phyloP scores from a whole-genome alignment of 1,140 invertebrate species.

The Marisa cornuarietis region DNA sequence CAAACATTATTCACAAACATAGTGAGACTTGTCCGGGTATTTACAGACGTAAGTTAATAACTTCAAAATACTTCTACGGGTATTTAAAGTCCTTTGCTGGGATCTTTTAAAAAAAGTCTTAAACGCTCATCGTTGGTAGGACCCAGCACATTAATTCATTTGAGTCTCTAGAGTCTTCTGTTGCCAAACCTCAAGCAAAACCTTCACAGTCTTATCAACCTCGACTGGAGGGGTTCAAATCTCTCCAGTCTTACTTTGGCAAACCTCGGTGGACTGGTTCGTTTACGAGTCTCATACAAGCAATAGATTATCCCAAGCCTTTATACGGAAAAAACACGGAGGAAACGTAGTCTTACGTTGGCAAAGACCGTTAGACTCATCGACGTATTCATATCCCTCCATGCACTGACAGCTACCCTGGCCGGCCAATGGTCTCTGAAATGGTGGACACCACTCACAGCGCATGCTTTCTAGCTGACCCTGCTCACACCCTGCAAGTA shows the following conservation, averaged over 20 bases:
- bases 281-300: too few species aligned
- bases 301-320: not conserved
- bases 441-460: constrained; percentile 19
- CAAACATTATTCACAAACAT: not conserved
- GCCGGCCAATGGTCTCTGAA: not conserved
- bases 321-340: not conserved
- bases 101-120: too few species aligned
- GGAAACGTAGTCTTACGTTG: constrained; percentile 1
- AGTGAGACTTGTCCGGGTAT: not conserved
- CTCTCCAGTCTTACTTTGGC: not conserved
- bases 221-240: not conserved
- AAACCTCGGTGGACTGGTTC: not conserved
- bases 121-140: too few species aligned
- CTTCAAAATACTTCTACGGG: not conserved
- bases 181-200: too few species aligned
- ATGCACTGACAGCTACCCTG: constrained; percentile 4
- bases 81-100: too few species aligned
- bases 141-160: too few species aligned
- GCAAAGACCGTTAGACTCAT: not conserved
- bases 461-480: not conserved
- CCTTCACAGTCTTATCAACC: not conserved
- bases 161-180: too few species aligned
- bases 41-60: not conserved
- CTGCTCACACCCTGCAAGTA: not conserved
- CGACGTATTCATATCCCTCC: constrained; percentile 9